A percentile compares a stretch with the other conserved stretches of the same genome.
Conservation (phyloP, 2,888 invertebrate genomes). For the Rhabditoides inermis region DNA sequence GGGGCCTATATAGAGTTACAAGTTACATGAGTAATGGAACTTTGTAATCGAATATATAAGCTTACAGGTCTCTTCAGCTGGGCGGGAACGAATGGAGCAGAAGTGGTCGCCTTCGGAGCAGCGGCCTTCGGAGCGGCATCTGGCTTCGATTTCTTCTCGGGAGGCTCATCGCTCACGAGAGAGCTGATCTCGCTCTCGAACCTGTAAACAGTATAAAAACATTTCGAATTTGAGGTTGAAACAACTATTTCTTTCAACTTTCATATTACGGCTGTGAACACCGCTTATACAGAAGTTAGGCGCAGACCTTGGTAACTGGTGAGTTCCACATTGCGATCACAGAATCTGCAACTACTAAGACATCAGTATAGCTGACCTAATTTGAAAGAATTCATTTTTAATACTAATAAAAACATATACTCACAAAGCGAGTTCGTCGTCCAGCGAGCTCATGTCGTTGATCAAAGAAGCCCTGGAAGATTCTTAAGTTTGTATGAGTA, state of each 20-base stretch:
- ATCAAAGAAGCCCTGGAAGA: too few relatives aligned
- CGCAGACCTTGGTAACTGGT: too few relatives aligned
- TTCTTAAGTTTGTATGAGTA: too few relatives aligned
- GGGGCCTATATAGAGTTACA: too few relatives aligned
- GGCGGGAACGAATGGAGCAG: too few relatives aligned
- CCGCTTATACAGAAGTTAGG: not conserved
- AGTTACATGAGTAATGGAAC: too few relatives aligned
- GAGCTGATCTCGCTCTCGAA: constrained; percentile 30
- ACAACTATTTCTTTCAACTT: not conserved
- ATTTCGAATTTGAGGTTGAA: too few relatives aligned
- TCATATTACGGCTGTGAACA: not conserved
- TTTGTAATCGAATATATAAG: too few relatives aligned
- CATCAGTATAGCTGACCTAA: not conserved
- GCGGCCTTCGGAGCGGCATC: not conserved
- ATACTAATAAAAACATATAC: constrained; percentile 9
- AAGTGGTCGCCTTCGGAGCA: too few relatives aligned
- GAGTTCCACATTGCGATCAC: not conserved
- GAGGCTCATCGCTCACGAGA: constrained; percentile 9
- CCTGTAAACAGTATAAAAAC: constrained; percentile 14
- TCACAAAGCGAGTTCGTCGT: constrained; percentile 37
- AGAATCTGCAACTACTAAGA: not conserved
- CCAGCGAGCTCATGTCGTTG: constrained; percentile 17
- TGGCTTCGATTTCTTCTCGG: not conserved
- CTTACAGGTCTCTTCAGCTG: too few relatives aligned
- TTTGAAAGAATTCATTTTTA: constrained; percentile 1